A percentile compares a stretch with the other conserved stretches of the same genome.
phyloP scores from a whole-genome alignment of 2,113 vertebrate genomes.

The Brachyistius frenatus region DNA sequence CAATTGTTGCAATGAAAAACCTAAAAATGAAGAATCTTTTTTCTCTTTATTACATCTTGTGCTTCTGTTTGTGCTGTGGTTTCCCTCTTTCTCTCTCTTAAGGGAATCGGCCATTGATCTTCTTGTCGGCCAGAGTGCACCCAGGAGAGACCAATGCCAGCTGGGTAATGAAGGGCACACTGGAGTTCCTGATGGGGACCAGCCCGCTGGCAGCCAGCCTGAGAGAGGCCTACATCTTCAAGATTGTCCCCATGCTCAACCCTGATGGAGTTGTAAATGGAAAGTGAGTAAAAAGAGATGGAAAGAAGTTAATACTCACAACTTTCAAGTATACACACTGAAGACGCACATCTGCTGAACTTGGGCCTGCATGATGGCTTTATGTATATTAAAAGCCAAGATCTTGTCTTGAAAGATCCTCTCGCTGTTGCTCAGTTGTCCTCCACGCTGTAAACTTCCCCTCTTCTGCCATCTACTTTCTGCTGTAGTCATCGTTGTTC shows the following conservation, averaged over 20 bases:
- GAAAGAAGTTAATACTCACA: conserved; percentile 2
- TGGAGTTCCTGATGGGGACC: conserved; percentile 96
- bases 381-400: conserved; percentile 17
- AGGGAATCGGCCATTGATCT: conserved; percentile 97
- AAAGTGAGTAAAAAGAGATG: conserved; percentile 87
- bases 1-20: conserved; percentile 31
- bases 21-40: conserved; percentile 38
- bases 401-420: conserved; percentile 44
- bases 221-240: conserved; percentile 96
- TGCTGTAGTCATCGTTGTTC: conserved; percentile 94
- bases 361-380: conserved; percentile 21
- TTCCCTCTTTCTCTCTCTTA: conserved; percentile 43
- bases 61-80: conserved; percentile 33
- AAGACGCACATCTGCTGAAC: conserved; percentile 8
- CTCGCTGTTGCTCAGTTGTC: conserved; percentile 42
- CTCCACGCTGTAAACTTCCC: conserved; percentile 36
- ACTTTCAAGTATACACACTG: conserved; percentile 35
- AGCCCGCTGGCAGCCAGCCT: conserved; percentile 90
- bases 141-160: conserved; percentile 98
- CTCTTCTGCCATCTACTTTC: conserved; percentile 31
- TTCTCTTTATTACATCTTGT: conserved; percentile 11
- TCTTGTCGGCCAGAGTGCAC: conserved; percentile 96
- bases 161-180: conserved; percentile 99
- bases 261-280: conserved; percentile 98
- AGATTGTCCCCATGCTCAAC: conserved; percentile 99